These are phyloP conservation scores for Ceratotherium simum DNA, from an alignment of 2,113 vertebrate species.

Conservation along the genomic window DNA sequence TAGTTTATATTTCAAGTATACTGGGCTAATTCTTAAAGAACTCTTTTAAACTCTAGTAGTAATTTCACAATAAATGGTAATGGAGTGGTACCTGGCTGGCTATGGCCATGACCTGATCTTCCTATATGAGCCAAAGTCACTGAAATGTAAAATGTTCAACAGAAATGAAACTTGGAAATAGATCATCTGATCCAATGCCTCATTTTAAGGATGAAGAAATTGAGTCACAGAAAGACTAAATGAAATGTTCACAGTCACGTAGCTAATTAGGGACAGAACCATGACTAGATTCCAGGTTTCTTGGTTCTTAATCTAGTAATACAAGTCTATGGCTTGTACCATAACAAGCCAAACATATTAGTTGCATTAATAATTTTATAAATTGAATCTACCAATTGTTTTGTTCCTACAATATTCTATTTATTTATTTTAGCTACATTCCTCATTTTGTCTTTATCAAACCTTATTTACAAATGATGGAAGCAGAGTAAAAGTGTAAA, in stretches of 20 bases:
- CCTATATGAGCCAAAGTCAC: neutral
- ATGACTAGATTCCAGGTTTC: neutral
- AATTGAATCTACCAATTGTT: neutral
- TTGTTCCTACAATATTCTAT: neutral
- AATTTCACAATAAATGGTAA: slow-evolving; percentile 7
- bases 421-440: neutral
- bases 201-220: slow-evolving; percentile 18
- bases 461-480: neutral
- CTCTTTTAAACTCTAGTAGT: neutral
- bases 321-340: no score
- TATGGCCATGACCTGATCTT: neutral
- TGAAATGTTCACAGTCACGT: neutral
- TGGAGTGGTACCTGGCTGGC: neutral
- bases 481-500: slow-evolving; percentile 28
- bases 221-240: neutral
- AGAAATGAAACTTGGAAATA: neutral
- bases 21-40: slow-evolving; percentile 6
- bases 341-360: neutral
- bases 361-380: neutral
- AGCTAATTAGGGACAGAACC: neutral
- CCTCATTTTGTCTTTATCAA: slow-evolving; percentile 49
- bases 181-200: neutral
- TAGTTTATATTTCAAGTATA: slow-evolving; percentile 46
- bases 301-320: neutral
- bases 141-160: neutral